A percentile compares a stretch with the other conserved stretches of the same genome.
phyloP scores from a whole-genome alignment of 2,888 invertebrate genomes.

The Laothoe populi region DNA sequence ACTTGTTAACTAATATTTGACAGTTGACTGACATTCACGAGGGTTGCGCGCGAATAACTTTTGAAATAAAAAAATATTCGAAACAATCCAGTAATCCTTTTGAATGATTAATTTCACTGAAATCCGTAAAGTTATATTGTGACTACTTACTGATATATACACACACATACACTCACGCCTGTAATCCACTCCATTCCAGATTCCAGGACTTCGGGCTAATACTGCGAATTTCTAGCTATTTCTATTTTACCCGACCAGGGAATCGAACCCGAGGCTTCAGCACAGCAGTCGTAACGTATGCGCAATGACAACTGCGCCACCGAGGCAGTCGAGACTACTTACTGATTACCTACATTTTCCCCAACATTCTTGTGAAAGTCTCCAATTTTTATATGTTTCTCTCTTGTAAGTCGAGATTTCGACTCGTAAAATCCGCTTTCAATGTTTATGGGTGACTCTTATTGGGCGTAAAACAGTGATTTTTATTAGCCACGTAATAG shows the following conservation, averaged over 20 bases:
- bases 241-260: no score
- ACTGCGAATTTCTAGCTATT: no score
- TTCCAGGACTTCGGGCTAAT: no score
- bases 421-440: constrained; percentile 37
- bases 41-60: constrained; percentile 36
- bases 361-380: neutral
- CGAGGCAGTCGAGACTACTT: no score
- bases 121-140: constrained; percentile 6
- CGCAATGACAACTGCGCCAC: no score
- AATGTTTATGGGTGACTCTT: constrained; percentile 36
- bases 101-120: constrained; percentile 6
- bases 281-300: no score
- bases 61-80: constrained; percentile 20
- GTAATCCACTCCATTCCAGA: no score
- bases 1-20: constrained; percentile 59
- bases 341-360: neutral
- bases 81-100: neutral
- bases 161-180: no score
- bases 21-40: constrained; percentile 56
- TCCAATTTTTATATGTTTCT: constrained; percentile 10
- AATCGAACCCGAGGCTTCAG: no score
- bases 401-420: neutral
- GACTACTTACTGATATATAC: neutral
- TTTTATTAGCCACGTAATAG: constrained; percentile 35
- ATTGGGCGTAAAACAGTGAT: constrained; percentile 41